Conservation (phyloP, 2,888 invertebrate genomes). For the Drosophila flavopinicola region DNA sequence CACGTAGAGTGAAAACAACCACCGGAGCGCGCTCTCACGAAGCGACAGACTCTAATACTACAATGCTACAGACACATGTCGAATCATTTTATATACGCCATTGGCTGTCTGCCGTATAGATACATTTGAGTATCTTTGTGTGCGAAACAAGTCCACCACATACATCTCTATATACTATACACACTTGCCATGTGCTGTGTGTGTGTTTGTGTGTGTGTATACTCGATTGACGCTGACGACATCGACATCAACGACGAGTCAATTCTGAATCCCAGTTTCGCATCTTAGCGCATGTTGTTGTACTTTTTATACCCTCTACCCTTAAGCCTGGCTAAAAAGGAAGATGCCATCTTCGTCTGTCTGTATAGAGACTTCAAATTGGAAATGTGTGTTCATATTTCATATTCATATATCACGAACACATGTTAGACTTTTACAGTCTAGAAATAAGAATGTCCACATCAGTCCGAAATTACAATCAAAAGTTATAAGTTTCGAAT, state of each 20-base stretch:
- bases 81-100: conserved; percentile 81
- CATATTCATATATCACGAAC: too few species aligned
- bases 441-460: too few species aligned
- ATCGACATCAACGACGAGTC: conserved; percentile 69
- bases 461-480: too few species aligned
- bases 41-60: conserved; percentile 21
- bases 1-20: conserved; percentile 68
- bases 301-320: conserved; percentile 11
- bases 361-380: neutral
- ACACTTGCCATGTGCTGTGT: conserved; percentile 8
- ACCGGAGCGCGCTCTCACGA: conserved; percentile 49
- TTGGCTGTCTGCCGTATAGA: conserved; percentile 76
- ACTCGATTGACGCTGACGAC: conserved; percentile 49
- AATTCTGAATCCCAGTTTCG: conserved; percentile 71
- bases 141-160: conserved; percentile 72
- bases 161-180: conserved; percentile 24
- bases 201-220: conserved; percentile 10
- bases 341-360: neutral
- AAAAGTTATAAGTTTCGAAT: too few species aligned
- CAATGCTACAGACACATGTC: conserved; percentile 54
- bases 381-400: too few species aligned
- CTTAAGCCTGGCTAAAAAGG: neutral
- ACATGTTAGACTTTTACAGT: too few species aligned
- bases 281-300: conserved; percentile 53
- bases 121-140: conserved; percentile 80